A percentile compares a stretch with the other conserved stretches of the same genome.
Evolutionary conservation across 2,113 vertebrate genomes (phyloP).

Genomic region (Asarcornis scutulata): DNA sequence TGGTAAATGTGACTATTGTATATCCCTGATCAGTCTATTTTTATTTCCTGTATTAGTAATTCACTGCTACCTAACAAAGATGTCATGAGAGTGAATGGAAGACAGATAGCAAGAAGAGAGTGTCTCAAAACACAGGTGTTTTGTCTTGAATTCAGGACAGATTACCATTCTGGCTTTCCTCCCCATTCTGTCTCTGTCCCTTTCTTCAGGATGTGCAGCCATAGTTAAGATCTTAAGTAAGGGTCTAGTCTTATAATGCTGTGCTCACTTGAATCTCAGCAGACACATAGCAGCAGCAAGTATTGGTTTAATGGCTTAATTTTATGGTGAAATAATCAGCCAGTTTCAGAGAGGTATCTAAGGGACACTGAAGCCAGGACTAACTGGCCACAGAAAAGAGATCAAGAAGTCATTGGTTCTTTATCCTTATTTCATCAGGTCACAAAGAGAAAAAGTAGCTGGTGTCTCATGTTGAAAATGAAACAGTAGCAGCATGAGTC

Average conservation of each 20-base stretch:
- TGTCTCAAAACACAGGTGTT: neutral
- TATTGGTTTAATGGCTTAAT: neutral
- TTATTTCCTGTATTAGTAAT: neutral
- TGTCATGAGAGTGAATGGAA: neutral
- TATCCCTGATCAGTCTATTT: neutral
- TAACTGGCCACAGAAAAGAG: neutral
- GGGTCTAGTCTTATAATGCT: neutral
- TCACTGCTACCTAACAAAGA: neutral
- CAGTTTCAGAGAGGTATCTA: neutral
- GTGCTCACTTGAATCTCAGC: neutral
- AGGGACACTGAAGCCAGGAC: neutral
- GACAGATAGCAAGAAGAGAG: neutral
- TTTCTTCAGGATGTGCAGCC: neutral
- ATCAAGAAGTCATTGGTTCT: neutral
- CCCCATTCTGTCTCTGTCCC: neutral
- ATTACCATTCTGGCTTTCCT: neutral
- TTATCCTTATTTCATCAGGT: neutral
- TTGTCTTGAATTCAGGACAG: neutral
- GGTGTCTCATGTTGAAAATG: neutral
- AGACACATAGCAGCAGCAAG: neutral
- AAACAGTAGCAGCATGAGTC: neutral
- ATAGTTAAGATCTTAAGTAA: neutral
- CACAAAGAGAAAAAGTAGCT: neutral
- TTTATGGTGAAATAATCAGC: neutral
- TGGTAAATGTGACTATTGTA: neutral